Conservation (phyloP, 2,113 vertebrate genomes). For the Prionailurus bengalensis region DNA sequence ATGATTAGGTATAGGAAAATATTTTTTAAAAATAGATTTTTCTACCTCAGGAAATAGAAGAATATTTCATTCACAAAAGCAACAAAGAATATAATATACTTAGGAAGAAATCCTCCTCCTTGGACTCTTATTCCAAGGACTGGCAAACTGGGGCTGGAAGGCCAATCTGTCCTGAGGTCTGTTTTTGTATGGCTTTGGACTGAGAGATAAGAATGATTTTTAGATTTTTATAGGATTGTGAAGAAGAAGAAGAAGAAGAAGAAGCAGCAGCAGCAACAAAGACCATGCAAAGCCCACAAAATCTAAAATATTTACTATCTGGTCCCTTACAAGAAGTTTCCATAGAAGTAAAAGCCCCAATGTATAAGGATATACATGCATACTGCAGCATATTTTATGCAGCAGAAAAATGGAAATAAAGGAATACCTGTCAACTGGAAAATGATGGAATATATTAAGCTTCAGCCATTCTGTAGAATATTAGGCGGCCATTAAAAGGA, state of each 20-base stretch:
- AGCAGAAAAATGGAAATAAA: conserved; percentile 20
- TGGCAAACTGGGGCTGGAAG: background rate
- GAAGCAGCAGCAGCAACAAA: background rate
- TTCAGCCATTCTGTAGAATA: background rate
- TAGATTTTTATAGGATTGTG: conserved; percentile 29
- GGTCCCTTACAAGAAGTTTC: background rate
- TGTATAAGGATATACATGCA: background rate
- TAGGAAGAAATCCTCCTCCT: conserved; percentile 25
- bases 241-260: background rate
- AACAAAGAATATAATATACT: conserved; percentile 33
- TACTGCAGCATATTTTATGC: background rate
- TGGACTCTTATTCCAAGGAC: background rate
- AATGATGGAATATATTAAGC: background rate
- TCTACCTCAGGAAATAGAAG: conserved; percentile 32
- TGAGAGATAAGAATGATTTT: conserved; percentile 25
- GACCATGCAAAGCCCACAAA: conserved; percentile 35
- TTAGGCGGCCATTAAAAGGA: background rate
- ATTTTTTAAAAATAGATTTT: conserved; percentile 20
- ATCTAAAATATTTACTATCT: conserved; percentile 48
- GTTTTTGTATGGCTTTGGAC: background rate
- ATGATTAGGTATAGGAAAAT: background rate
- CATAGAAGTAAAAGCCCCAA: background rate
- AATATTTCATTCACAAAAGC: conserved; percentile 54
- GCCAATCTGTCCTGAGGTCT: background rate
- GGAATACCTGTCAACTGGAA: background rate